These are phyloP conservation scores for Phytoseiulus persimilis DNA, from an alignment of 2,888 invertebrate genomes.

Conservation along the genomic window DNA sequence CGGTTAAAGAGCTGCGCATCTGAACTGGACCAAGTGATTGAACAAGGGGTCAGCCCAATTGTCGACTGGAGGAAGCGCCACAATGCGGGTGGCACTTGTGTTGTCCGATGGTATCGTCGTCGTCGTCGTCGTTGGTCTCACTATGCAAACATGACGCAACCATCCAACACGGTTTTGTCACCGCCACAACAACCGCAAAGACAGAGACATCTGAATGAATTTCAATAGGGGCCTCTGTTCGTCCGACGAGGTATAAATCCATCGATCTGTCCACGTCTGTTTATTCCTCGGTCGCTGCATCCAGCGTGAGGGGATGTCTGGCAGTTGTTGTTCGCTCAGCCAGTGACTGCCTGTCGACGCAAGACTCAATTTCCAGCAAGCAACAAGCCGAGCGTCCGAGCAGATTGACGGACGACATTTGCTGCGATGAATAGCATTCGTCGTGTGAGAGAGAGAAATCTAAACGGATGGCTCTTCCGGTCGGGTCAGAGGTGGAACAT, in stretches of 20 bases:
- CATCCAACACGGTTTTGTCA: not conserved
- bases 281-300: not conserved
- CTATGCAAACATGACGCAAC: not conserved
- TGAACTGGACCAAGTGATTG: not conserved
- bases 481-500: not conserved
- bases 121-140: not conserved
- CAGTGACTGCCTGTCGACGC: not conserved
- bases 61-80: not conserved
- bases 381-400: not conserved
- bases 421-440: not conserved
- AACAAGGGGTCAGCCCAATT: not conserved
- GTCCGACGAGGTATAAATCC: not conserved
- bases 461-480: not conserved
- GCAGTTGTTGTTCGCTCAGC: not conserved
- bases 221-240: not conserved
- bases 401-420: not conserved
- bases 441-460: not conserved
- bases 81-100: not conserved
- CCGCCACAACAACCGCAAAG: not conserved
- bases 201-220: not conserved
- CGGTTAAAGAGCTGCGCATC: not conserved
- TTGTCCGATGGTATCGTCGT: not conserved
- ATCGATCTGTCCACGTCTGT: not conserved
- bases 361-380: not conserved
- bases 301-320: not conserved